Conservation (phyloP, 2,888 invertebrate species). For the Ormyrus pomaceus region DNA sequence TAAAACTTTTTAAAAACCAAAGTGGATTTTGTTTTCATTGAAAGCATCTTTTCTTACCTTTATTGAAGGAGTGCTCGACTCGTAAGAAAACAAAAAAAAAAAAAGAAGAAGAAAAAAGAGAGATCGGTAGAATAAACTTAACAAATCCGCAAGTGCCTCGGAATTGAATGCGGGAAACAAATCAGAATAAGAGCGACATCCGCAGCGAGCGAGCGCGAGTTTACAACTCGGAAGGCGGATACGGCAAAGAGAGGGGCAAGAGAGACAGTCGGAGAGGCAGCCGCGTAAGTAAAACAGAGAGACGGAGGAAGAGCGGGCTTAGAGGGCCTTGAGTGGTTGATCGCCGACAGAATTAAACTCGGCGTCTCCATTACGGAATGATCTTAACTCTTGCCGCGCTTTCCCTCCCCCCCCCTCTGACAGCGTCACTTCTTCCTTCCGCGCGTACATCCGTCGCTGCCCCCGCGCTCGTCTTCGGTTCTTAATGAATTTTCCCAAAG, state of each 20-base stretch:
- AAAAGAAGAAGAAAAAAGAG: not conserved
- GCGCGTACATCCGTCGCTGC: not conserved
- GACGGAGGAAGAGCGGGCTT: conserved; percentile 51
- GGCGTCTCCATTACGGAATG: conserved; percentile 61
- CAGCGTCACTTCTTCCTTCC: conserved; percentile 1
- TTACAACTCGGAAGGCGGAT: conserved; percentile 46
- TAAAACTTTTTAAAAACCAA: no score
- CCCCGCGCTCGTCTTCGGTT: conserved; percentile 54
- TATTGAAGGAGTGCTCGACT: not conserved
- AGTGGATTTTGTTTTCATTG: not conserved
- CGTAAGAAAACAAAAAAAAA: not conserved
- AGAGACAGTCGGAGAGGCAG: conserved; percentile 2
- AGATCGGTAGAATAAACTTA: conserved; percentile 3
- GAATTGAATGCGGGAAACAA: conserved; percentile 42
- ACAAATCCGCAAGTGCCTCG: not conserved
- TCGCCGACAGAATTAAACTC: conserved; percentile 65
- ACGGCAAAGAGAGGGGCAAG: conserved; percentile 3
- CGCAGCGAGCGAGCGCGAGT: conserved; percentile 24
- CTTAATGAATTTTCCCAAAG: conserved; percentile 71
- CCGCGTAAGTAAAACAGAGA: not conserved
- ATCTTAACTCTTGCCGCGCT: conserved; percentile 59
- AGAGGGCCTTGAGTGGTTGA: conserved; percentile 63
- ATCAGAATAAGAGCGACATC: conserved; percentile 43
- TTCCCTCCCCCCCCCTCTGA: conserved; percentile 21
- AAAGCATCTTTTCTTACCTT: no score